Percentiles rank a stretch among this genome's conserved stretches.
These are phyloP conservation scores for Ia io DNA, from an alignment of 2,113 vertebrate genomes.

Conservation along the genomic window DNA sequence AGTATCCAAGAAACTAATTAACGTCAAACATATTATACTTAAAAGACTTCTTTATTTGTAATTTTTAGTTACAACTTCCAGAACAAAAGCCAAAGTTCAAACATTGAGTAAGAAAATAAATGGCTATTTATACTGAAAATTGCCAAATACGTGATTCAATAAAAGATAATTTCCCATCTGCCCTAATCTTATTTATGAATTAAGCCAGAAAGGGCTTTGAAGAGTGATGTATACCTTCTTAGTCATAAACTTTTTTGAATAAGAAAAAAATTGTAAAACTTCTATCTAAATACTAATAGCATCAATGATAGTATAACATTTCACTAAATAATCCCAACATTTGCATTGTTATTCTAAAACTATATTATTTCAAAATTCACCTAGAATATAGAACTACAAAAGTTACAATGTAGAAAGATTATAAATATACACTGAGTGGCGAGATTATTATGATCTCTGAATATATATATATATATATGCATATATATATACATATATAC, in stretches of 20 bases:
- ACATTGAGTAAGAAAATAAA: conserved; percentile 58
- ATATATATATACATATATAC: too few species aligned
- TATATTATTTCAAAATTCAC: neutral
- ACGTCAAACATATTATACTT: conserved; percentile 41
- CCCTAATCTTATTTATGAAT: conserved; percentile 50
- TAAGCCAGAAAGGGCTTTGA: neutral
- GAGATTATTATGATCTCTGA: too few species aligned
- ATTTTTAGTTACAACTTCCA: conserved; percentile 46
- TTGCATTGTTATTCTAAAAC: neutral
- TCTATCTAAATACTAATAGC: neutral
- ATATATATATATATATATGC: too few species aligned
- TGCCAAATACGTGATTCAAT: conserved; percentile 21
- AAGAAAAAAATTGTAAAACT: neutral
- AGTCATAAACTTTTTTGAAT: neutral
- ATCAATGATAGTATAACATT: neutral
- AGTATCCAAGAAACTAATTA: conserved; percentile 46
- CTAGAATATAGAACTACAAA: neutral
- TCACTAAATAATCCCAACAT: neutral
- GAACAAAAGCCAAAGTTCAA: conserved; percentile 48
- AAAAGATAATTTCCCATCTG: conserved; percentile 28
- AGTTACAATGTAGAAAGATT: neutral
- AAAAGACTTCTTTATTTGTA: neutral
- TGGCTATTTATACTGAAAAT: conserved; percentile 59
- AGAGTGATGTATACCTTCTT: neutral
- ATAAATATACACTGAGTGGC: neutral